Percentiles rank a stretch among this genome's conserved stretches.
phyloP scores from a whole-genome alignment of 2,888 invertebrate species.

The Cryptus viduatorius region DNA sequence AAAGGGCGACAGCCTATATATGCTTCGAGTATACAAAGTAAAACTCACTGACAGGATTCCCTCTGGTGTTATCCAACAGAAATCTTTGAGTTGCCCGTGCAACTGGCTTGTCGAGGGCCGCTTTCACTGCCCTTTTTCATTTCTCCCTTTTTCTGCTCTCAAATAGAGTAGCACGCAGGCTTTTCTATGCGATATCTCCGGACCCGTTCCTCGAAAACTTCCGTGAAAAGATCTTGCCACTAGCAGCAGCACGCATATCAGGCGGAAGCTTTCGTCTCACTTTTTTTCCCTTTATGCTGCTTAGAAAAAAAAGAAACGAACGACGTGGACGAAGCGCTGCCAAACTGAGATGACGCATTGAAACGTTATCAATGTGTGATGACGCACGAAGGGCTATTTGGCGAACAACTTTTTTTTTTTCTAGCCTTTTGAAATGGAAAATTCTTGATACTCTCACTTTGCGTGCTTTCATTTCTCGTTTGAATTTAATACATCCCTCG shows the following conservation, averaged over 20 bases:
- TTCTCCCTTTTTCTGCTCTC: constrained; percentile 31
- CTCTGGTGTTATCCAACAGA: constrained; percentile 3
- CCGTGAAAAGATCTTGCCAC: constrained; percentile 73
- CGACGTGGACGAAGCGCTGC: background rate
- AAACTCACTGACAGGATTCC: constrained; percentile 17
- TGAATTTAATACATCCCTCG: background rate
- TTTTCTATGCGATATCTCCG: constrained; percentile 75
- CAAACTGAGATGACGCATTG: background rate
- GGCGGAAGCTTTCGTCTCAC: background rate
- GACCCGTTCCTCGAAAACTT: constrained; percentile 47
- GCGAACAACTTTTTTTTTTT: constrained; percentile 3
- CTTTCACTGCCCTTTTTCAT: constrained; percentile 52
- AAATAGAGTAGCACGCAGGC: constrained; percentile 70
- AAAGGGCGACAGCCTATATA: background rate
- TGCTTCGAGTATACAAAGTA: background rate
- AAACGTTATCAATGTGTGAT: background rate
- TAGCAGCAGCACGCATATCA: constrained; percentile 38
- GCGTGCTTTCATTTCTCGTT: background rate
- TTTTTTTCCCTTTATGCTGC: constrained; percentile 27
- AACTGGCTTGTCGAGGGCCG: constrained; percentile 11
- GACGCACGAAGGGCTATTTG: constrained; percentile 8
- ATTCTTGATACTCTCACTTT: background rate
- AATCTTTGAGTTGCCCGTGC: constrained; percentile 14
- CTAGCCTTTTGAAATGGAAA: background rate
- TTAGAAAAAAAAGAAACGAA: constrained; percentile 47